A percentile compares a stretch with the other conserved stretches of the same genome.
These are phyloP conservation scores for Dreissena rostriformis DNA, from an alignment of 1,140 invertebrate genomes.

Conservation along the genomic window DNA sequence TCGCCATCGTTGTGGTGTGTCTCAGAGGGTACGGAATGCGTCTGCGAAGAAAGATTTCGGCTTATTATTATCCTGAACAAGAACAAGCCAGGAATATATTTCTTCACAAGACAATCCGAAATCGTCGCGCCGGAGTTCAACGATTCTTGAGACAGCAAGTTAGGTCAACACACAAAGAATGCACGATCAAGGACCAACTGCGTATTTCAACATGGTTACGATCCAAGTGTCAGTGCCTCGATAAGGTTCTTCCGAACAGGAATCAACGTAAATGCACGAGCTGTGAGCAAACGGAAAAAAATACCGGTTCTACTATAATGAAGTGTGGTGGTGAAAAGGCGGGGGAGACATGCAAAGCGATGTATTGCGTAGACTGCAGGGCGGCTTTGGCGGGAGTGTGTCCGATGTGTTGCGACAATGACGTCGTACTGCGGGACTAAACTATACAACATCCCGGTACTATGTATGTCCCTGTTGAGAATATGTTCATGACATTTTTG, in stretches of 20 bases:
- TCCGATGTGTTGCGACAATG: constrained; percentile 25
- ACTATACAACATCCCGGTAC: background rate
- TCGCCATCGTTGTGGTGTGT: constrained; percentile 25
- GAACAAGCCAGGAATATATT: constrained; percentile 48
- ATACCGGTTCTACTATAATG: background rate
- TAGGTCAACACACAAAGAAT: constrained; percentile 42
- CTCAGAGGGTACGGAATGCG: constrained; percentile 50
- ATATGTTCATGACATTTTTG: no score
- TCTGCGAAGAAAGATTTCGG: constrained; percentile 40
- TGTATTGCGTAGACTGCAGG: constrained; percentile 34
- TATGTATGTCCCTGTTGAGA: background rate
- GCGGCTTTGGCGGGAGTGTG: constrained; percentile 2
- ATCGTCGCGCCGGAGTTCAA: constrained; percentile 14
- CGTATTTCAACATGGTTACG: constrained; percentile 21
- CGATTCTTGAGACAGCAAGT: constrained; percentile 39
- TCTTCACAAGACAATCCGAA: constrained; percentile 40
- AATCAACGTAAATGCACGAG: constrained; percentile 8
- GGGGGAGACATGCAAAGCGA: background rate
- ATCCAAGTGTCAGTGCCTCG: constrained; percentile 1
- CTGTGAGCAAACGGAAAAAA: constrained; percentile 19
- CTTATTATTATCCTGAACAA: constrained; percentile 54
- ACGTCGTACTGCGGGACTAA: constrained; percentile 29
- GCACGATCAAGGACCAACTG: constrained; percentile 26
- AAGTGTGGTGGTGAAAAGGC: background rate
- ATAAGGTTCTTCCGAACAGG: constrained; percentile 4